Evolutionary conservation across 2,888 invertebrate species (phyloP).

Genomic region (Apoderus coryli): DNA sequence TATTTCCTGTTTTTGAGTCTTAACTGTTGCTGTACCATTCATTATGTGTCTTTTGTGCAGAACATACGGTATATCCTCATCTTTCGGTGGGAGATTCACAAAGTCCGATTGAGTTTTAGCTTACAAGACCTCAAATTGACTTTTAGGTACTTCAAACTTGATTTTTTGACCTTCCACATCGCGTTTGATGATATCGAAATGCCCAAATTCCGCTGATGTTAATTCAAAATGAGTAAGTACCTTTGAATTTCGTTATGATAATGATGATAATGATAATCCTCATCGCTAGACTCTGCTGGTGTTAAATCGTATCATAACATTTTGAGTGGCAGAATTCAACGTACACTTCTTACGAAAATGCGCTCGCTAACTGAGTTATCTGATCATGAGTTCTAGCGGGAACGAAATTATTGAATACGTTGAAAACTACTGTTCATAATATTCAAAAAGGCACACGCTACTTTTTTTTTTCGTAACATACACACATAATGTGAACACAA

Average conservation of each 20-base stretch:
- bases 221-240: constrained; percentile 31
- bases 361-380: too few species aligned
- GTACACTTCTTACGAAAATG: too few species aligned
- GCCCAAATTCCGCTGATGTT: constrained; percentile 39
- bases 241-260: constrained; percentile 51
- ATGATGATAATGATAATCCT: constrained; percentile 60
- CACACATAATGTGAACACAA: too few species aligned
- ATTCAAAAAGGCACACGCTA: too few species aligned
- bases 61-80: constrained; percentile 70
- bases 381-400: too few species aligned
- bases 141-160: constrained; percentile 56
- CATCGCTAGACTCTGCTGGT: constrained; percentile 73
- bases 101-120: constrained; percentile 33
- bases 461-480: too few species aligned
- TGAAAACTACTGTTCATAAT: too few species aligned
- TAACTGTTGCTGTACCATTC: constrained; percentile 63
- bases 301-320: too few species aligned
- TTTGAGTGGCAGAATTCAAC: too few species aligned
- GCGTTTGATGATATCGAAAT: constrained; percentile 45
- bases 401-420: too few species aligned
- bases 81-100: constrained; percentile 35
- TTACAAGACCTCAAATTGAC: constrained; percentile 49
- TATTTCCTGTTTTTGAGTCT: constrained; percentile 16
- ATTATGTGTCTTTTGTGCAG: constrained; percentile 72
- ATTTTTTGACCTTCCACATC: constrained; percentile 39